Evolutionary conservation across 2,888 invertebrate genomes (phyloP).

Genomic region (Taenaris catops): DNA sequence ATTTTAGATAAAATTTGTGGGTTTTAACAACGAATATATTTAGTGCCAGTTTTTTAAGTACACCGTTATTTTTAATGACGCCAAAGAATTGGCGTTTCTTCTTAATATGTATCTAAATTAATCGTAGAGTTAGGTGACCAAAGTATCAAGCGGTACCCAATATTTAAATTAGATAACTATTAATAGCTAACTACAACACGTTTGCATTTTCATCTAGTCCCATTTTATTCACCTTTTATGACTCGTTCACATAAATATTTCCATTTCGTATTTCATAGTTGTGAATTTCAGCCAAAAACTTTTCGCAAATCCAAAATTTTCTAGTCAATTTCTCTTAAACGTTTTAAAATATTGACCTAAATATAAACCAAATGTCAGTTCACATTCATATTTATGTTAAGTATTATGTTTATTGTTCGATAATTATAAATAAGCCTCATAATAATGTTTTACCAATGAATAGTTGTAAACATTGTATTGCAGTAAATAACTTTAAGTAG

Average conservation of each 20-base stretch:
- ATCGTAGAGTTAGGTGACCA: conserved; percentile 11
- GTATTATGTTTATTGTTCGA: conserved; percentile 10
- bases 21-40: conserved; percentile 57
- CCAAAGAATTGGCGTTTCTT: conserved; percentile 3
- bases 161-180: conserved; percentile 11
- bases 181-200: conserved; percentile 26
- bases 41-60: conserved; percentile 55
- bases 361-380: conserved; percentile 40
- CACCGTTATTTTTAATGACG: conserved; percentile 21
- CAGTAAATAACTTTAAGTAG: conserved; percentile 9
- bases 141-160: conserved; percentile 3
- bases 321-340: conserved; percentile 60
- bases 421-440: conserved; percentile 34
- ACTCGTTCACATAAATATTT: conserved; percentile 22
- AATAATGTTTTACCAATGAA: conserved; percentile 55
- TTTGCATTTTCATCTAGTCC: conserved; percentile 58
- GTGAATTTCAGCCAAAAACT: conserved; percentile 53
- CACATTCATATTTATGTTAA: conserved; percentile 18
- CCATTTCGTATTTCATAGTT: conserved; percentile 37
- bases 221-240: conserved; percentile 33
- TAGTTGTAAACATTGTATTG: conserved; percentile 32
- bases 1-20: conserved; percentile 41
- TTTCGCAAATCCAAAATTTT: conserved; percentile 69
- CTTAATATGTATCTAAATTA: conserved; percentile 11
- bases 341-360: conserved; percentile 41